phyloP scores from a whole-genome alignment of 1,140 invertebrate species.

The Camponotus pennsylvanicus region DNA sequence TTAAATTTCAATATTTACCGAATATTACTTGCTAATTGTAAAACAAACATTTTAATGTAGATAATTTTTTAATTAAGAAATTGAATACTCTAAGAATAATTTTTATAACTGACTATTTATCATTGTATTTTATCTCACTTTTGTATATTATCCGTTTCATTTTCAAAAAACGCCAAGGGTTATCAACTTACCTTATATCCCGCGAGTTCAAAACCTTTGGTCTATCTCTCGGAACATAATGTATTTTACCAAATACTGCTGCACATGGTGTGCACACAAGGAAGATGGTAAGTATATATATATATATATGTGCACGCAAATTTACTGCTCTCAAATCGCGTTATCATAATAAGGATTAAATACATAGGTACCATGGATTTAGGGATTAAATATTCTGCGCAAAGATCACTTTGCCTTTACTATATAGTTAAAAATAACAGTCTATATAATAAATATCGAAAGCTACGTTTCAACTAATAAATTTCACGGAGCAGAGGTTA shows the following conservation, averaged over 20 bases:
- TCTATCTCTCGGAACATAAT: slow-evolving; percentile 20
- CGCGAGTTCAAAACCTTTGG: not conserved
- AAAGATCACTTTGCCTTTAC: slow-evolving; percentile 31
- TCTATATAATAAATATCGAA: slow-evolving; percentile 48
- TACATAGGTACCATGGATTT: not conserved
- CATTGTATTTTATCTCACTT: not conserved
- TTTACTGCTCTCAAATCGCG: slow-evolving; percentile 11
- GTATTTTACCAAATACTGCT: slow-evolving; percentile 19
- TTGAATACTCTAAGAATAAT: not conserved
- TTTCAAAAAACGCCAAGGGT: not conserved
- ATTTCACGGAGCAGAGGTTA: slow-evolving; percentile 1
- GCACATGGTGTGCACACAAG: not conserved
- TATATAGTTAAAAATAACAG: slow-evolving; percentile 53
- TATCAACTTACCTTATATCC: not conserved
- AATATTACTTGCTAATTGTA: not conserved
- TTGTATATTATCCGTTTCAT: not conserved
- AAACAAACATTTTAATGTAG: not conserved
- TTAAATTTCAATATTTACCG: not conserved
- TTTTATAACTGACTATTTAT: not conserved
- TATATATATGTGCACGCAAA: not conserved
- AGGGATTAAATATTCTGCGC: slow-evolving; percentile 51
- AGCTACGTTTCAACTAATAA: slow-evolving; percentile 43
- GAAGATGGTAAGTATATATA: not conserved
- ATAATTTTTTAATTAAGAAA: not conserved
- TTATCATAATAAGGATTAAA: slow-evolving; percentile 23